phyloP scores from a whole-genome alignment of 2,888 invertebrate genomes.

The Dasypolia templi region DNA sequence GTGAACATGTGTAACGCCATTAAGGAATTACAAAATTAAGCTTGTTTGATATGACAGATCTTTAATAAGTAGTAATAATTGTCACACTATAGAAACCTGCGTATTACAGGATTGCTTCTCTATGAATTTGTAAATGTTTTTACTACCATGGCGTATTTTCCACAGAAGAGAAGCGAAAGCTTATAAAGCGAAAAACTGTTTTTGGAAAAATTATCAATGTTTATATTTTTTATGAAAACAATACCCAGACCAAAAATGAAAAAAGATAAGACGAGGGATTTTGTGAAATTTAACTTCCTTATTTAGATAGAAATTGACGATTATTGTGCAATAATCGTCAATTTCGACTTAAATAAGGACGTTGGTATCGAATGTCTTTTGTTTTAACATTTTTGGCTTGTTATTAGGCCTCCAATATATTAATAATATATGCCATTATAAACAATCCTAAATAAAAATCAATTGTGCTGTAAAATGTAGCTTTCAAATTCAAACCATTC shows the following conservation, averaged over 20 bases:
- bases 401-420: not conserved
- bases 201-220: no score
- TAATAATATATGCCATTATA: not conserved
- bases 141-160: not conserved
- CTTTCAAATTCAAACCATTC: not conserved
- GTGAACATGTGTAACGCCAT: no score
- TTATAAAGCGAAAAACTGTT: not conserved
- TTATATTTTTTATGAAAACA: not conserved
- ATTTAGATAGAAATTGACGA: not conserved
- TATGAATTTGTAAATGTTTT: not conserved
- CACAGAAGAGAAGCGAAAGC: not conserved
- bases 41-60: not conserved
- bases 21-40: no score
- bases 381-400: not conserved
- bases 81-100: not conserved
- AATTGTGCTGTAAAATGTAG: not conserved
- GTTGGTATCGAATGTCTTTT: not conserved
- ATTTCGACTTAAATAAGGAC: no score
- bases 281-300: not conserved
- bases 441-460: not conserved
- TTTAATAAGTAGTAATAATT: not conserved
- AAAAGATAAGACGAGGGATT: not conserved
- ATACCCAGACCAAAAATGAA: not conserved
- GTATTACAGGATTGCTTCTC: not conserved
- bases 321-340: slow-evolving; percentile 14